Percentiles rank a stretch among this genome's conserved stretches.
phyloP scores from a whole-genome alignment of 2,113 vertebrate species.

The Protobothrops flavoviridis region DNA sequence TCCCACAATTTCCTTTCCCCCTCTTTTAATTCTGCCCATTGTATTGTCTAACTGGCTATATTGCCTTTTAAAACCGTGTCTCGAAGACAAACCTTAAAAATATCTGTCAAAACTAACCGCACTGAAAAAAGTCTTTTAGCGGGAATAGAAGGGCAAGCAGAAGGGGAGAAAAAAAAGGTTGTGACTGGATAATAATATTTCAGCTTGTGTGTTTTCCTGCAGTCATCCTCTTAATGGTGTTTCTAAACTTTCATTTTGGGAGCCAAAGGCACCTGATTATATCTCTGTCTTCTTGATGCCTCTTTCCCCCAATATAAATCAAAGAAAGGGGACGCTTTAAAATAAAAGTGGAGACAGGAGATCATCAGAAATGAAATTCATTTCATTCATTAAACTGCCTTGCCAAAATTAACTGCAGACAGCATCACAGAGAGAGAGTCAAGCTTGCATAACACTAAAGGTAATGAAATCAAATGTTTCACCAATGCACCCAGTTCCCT shows the following conservation, averaged over 20 bases:
- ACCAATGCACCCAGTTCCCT: not conserved
- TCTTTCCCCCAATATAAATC: conserved; percentile 45
- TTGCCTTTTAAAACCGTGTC: conserved; percentile 36
- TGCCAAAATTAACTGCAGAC: conserved; percentile 45
- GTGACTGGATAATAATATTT: conserved; percentile 58
- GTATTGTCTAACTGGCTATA: not conserved
- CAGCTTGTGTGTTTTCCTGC: conserved; percentile 44
- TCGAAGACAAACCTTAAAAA: conserved; percentile 35
- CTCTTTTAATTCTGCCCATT: not conserved
- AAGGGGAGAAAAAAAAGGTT: conserved; percentile 48
- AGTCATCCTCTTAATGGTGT: conserved; percentile 59
- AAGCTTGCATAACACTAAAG: conserved; percentile 15
- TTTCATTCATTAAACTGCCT: conserved; percentile 48
- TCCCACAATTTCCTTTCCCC: not conserved
- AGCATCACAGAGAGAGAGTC: conserved; percentile 35
- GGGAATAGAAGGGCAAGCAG: conserved; percentile 29
- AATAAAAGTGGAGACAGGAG: conserved; percentile 38
- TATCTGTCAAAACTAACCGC: conserved; percentile 53
- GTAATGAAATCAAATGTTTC: not conserved
- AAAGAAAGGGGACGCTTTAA: conserved; percentile 36
- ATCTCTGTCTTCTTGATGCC: conserved; percentile 43
- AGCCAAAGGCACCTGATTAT: conserved; percentile 59
- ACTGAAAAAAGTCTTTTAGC: conserved; percentile 45
- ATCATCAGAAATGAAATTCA: conserved; percentile 1
- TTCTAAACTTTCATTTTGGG: conserved; percentile 59